Evolutionary conservation across 2,797 vertebrate species (phyloP).

Genomic region (Amblyopsis hoosieri): DNA sequence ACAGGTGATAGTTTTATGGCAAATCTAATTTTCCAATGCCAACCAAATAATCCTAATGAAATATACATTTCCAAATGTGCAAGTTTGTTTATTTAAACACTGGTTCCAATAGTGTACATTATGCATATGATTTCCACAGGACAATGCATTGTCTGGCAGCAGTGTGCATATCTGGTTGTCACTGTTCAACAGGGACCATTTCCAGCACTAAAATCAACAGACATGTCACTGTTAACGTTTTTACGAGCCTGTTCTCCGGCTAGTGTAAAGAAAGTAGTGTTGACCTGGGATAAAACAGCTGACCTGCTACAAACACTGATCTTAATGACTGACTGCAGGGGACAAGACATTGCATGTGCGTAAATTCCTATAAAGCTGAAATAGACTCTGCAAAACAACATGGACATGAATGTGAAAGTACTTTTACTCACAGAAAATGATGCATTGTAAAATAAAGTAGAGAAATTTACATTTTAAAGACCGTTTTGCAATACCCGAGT

Average conservation of each 20-base stretch:
- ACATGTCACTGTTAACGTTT: too few relatives aligned
- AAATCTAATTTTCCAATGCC: conserved; percentile 12
- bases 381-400: conserved; percentile 24
- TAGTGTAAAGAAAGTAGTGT: too few relatives aligned
- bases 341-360: too few relatives aligned
- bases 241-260: too few relatives aligned
- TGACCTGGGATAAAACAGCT: too few relatives aligned
- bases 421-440: conserved; percentile 18
- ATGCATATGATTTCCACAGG: conserved; percentile 47
- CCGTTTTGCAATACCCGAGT: conserved; percentile 16
- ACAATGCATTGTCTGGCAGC: conserved; percentile 57
- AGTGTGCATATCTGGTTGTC: conserved; percentile 58
- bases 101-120: conserved; percentile 59
- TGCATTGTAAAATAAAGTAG: conserved; percentile 13
- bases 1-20: conserved; percentile 1
- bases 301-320: background rate
- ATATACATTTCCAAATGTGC: conserved; percentile 68
- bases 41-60: conserved; percentile 39
- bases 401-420: conserved; percentile 27
- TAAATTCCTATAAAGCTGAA: background rate
- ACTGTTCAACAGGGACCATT: conserved; percentile 46
- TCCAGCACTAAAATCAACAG: too few relatives aligned
- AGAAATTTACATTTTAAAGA: conserved; percentile 11
- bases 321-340: too few relatives aligned
- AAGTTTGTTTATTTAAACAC: conserved; percentile 61